Conservation (phyloP, 2,113 vertebrate genomes). For the Lycocorax pyrrhopterus region DNA sequence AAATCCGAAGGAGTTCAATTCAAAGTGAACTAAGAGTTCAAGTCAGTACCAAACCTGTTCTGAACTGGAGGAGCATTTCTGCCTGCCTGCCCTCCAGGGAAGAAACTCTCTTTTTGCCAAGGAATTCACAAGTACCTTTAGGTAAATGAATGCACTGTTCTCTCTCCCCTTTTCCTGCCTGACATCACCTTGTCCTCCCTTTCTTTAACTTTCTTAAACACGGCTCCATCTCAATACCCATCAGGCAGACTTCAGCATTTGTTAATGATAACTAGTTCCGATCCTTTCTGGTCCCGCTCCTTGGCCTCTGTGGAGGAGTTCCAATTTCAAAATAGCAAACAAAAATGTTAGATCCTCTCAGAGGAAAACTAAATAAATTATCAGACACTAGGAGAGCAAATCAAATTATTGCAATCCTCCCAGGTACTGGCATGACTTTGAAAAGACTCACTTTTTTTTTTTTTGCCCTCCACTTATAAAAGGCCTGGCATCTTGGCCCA, state of each 20-base stretch:
- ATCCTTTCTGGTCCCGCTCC: constrained; percentile 14
- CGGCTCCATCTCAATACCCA: constrained; percentile 46
- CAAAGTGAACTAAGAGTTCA: background rate
- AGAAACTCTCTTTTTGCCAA: background rate
- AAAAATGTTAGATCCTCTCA: constrained; percentile 63
- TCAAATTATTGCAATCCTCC: constrained; percentile 54
- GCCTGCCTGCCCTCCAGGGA: background rate
- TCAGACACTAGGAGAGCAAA: constrained; percentile 49
- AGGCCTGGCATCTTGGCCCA: background rate
- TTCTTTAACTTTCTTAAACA: constrained; percentile 45
- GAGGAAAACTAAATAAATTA: constrained; percentile 71
- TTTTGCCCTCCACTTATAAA: background rate
- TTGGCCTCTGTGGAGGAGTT: constrained; percentile 49
- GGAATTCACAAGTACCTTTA: background rate
- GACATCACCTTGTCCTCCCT: background rate
- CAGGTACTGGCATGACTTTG: constrained; percentile 44
- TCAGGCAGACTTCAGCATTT: constrained; percentile 53
- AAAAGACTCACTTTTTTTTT: background rate
- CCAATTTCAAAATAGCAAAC: constrained; percentile 69
- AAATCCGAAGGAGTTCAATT: background rate
- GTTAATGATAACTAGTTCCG: constrained; percentile 59
- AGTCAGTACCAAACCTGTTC: background rate
- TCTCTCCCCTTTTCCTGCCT: background rate
- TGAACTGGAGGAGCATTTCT: background rate
- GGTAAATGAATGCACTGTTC: background rate